Percentiles rank a stretch among this genome's conserved stretches.
These are phyloP conservation scores for Opisthocomus hoazin DNA, from an alignment of 2,113 vertebrate genomes.

Conservation along the genomic window DNA sequence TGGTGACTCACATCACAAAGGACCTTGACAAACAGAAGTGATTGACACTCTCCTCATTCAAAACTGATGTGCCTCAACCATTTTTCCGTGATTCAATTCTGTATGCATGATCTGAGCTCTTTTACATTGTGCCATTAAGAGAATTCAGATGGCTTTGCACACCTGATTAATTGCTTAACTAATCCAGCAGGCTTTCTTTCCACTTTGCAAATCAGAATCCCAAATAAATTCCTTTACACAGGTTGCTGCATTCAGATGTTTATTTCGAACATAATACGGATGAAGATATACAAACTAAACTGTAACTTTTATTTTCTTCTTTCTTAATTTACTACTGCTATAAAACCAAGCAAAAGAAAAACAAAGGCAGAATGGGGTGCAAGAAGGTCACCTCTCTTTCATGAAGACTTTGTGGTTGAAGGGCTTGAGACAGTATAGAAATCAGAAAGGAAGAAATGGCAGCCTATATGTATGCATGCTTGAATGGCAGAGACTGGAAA, in stretches of 20 bases:
- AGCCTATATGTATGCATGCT: neutral
- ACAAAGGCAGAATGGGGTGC: neutral
- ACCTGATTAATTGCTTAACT: conserved; percentile 41
- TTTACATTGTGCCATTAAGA: neutral
- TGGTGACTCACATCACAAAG: conserved; percentile 1
- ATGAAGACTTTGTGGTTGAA: neutral
- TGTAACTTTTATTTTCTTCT: neutral
- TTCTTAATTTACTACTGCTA: neutral
- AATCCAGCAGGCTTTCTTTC: neutral
- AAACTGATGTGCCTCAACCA: neutral
- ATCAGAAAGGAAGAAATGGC: neutral
- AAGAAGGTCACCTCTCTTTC: neutral
- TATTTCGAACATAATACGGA: neutral
- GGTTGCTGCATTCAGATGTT: neutral
- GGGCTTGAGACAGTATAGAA: neutral
- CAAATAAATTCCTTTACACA: neutral
- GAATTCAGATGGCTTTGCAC: conserved; percentile 23
- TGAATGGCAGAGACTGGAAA: neutral
- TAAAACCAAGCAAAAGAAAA: neutral
- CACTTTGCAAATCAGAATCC: neutral
- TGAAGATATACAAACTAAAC: neutral
- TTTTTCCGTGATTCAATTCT: conserved; percentile 5
- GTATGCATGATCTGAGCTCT: conserved; percentile 21
- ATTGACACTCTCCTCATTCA: conserved; percentile 4
- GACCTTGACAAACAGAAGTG: conserved; percentile 6